phyloP scores from a whole-genome alignment of 2,797 vertebrate species.

The Platalea minor region DNA sequence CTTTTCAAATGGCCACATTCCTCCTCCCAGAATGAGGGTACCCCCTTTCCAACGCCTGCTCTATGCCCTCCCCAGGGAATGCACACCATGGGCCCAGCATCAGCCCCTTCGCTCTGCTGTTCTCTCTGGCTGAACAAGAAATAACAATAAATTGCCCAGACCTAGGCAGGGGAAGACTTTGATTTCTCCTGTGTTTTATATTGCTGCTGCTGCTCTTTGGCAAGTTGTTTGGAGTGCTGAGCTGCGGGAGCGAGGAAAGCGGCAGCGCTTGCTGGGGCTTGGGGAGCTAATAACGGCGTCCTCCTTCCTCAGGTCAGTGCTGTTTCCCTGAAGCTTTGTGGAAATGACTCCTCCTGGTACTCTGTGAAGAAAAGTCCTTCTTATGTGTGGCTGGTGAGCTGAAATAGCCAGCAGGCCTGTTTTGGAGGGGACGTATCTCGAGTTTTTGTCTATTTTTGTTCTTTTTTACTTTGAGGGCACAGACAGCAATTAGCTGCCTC shows the following conservation, averaged over 20 bases:
- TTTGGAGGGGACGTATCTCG: not conserved
- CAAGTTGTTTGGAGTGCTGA: not conserved
- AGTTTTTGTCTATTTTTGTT: not conserved
- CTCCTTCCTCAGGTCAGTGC: not conserved
- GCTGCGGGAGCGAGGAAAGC: not conserved
- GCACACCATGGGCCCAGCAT: fast-evolving
- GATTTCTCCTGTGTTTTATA: not conserved
- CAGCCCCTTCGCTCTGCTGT: not conserved
- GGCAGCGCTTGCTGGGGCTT: not conserved
- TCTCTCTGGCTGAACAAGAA: not conserved
- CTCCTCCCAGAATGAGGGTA: not conserved
- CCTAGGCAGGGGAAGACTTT: not conserved
- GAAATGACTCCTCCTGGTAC: not conserved
- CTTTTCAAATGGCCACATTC: not conserved
- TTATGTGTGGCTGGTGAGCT: not conserved
- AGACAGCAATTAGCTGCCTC: not conserved
- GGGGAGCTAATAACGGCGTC: not conserved
- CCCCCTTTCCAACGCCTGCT: not conserved
- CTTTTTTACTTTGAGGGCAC: not conserved
- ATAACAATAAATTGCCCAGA: not conserved
- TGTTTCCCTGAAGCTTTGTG: not conserved
- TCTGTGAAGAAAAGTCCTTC: not conserved
- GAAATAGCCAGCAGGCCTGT: not conserved
- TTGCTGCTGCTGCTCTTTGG: not conserved
- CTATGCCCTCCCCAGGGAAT: not conserved